Evolutionary conservation across 2,113 vertebrate genomes (phyloP).

Genomic region (Dendropsophus ebraccatus): DNA sequence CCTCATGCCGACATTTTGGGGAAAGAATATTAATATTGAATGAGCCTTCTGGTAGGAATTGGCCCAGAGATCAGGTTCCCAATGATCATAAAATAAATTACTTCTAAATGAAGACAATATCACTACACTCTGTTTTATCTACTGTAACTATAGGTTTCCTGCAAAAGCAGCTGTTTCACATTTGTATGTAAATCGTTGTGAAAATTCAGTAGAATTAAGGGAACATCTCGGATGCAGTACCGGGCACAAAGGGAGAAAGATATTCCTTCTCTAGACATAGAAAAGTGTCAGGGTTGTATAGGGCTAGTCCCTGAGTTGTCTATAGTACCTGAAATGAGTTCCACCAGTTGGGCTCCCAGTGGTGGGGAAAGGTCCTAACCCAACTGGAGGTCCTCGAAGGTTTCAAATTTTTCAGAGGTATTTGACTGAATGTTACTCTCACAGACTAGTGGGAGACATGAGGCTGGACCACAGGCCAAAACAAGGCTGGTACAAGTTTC

Average conservation of each 20-base stretch:
- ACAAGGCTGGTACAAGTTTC: too few relatives aligned
- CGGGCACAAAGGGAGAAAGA: neutral
- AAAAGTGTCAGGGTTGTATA: neutral
- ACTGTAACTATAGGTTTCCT: neutral
- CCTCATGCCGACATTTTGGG: slow-evolving; percentile 24
- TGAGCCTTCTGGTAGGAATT: slow-evolving; percentile 10
- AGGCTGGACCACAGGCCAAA: too few relatives aligned
- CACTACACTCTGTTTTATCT: slow-evolving; percentile 9
- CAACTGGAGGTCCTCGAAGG: too few relatives aligned
- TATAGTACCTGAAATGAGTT: too few relatives aligned
- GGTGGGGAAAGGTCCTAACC: too few relatives aligned
- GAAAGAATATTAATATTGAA: slow-evolving; percentile 12
- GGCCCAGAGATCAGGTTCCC: neutral
- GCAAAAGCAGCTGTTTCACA: slow-evolving; percentile 1
- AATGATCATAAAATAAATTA: slow-evolving; percentile 19
- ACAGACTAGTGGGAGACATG: too few relatives aligned
- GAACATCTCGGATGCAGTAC: neutral
- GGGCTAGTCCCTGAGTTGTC: too few relatives aligned
- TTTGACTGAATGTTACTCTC: too few relatives aligned
- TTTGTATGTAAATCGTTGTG: slow-evolving; percentile 12
- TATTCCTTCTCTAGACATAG: neutral
- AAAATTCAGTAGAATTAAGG: too few relatives aligned
- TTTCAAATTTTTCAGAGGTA: too few relatives aligned
- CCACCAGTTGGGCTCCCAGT: too few relatives aligned
- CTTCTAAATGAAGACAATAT: slow-evolving; percentile 22